Conservation (phyloP, 2,888 invertebrate genomes). For the Nomada fucata region DNA sequence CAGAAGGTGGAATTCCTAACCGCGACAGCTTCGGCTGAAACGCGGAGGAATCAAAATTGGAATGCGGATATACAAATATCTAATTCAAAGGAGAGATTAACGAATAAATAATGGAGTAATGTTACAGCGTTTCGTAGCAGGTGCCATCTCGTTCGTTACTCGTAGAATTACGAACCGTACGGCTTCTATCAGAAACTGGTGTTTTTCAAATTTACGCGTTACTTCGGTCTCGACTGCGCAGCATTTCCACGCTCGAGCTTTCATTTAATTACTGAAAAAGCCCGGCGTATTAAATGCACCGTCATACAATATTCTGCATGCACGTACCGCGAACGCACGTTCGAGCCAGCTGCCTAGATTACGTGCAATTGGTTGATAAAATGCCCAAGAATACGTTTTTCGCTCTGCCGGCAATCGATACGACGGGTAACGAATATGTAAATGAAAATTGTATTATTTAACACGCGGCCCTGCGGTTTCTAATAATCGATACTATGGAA, state of each 20-base stretch:
- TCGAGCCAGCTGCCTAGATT: not conserved
- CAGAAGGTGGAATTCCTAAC: not conserved
- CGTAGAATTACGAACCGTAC: not conserved
- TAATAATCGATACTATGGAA: too few species aligned
- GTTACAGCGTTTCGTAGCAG: too few species aligned
- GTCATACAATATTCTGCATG: not conserved
- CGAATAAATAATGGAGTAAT: too few species aligned
- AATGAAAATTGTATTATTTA: constrained; percentile 7
- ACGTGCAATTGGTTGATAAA: constrained; percentile 18
- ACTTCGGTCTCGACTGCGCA: not conserved
- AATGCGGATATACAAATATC: too few species aligned
- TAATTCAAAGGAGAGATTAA: too few species aligned
- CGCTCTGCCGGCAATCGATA: not conserved
- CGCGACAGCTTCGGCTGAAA: not conserved
- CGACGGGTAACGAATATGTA: not conserved
- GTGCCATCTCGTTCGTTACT: not conserved
- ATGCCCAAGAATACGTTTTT: constrained; percentile 37
- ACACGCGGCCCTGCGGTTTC: not conserved
- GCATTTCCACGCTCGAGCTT: not conserved
- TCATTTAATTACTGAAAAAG: constrained; percentile 6
- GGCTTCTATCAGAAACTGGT: not conserved
- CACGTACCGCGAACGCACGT: not conserved
- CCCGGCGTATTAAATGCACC: constrained; percentile 6
- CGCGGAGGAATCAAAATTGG: too few species aligned
- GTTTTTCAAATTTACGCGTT: constrained; percentile 3